Percentiles rank a stretch among this genome's conserved stretches.
Evolutionary conservation across 2,888 invertebrate genomes (phyloP).

Genomic region (Sisyra terminalis): DNA sequence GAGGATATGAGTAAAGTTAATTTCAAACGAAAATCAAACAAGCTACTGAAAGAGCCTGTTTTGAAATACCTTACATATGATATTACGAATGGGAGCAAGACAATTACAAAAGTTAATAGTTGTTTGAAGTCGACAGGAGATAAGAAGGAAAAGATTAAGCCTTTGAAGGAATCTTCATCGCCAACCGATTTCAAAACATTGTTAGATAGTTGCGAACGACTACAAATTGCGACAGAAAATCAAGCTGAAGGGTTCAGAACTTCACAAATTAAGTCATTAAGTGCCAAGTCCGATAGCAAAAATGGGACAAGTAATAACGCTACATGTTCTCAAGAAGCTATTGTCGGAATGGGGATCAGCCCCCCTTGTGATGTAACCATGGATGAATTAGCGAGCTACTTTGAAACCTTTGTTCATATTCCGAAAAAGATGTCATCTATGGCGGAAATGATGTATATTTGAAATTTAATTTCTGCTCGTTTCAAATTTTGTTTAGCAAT

Average conservation of each 20-base stretch:
- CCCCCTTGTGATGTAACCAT: conserved; percentile 76
- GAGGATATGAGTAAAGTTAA: conserved; percentile 22
- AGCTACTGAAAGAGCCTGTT: conserved; percentile 37
- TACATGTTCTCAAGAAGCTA: conserved; percentile 55
- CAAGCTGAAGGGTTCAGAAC: background rate
- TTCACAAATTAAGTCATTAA: background rate
- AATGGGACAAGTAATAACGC: conserved; percentile 1
- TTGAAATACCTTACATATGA: conserved; percentile 30
- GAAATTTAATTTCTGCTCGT: conserved; percentile 19
- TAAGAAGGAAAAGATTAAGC: conserved; percentile 9
- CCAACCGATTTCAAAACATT: conserved; percentile 24
- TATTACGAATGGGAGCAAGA: conserved; percentile 6
- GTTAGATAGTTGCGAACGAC: conserved; percentile 24
- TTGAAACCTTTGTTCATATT: conserved; percentile 89
- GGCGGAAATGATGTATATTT: conserved; percentile 98
- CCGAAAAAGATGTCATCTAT: conserved; percentile 95
- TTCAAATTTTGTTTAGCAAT: background rate
- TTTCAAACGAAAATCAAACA: conserved; percentile 27
- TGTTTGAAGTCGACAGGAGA: conserved; percentile 7
- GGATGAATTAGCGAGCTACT: conserved; percentile 88
- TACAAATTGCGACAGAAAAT: conserved; percentile 20
- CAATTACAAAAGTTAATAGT: background rate
- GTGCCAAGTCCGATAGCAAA: background rate
- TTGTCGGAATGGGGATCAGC: conserved; percentile 42
- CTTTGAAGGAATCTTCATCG: conserved; percentile 8